phyloP scores from a whole-genome alignment of 1,140 invertebrate species.

The Cephus cinctus region DNA sequence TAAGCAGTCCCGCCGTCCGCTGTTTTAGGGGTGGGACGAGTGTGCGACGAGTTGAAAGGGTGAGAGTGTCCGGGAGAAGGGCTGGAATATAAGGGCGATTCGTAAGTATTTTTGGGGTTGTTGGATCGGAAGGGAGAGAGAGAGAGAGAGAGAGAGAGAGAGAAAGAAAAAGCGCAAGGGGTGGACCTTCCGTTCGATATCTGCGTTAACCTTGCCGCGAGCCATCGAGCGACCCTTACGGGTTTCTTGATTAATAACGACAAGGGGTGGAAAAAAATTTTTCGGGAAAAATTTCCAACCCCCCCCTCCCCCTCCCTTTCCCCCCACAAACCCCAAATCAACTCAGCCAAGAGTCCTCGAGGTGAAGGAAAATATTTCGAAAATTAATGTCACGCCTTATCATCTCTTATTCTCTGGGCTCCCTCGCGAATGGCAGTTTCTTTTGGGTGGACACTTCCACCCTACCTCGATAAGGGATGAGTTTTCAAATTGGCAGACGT shows the following conservation, averaged over 20 bases:
- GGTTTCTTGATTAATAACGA: not conserved
- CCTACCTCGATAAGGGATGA: too few relatives aligned
- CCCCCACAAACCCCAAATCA: slow-evolving; percentile 15
- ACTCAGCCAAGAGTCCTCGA: slow-evolving; percentile 30
- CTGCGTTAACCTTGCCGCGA: slow-evolving; percentile 28
- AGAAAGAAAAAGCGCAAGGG: slow-evolving; percentile 13
- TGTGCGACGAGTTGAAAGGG: too few relatives aligned
- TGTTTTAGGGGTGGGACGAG: too few relatives aligned
- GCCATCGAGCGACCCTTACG: not conserved
- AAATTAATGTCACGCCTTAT: too few relatives aligned
- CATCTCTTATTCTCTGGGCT: too few relatives aligned
- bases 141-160: slow-evolving; percentile 12
- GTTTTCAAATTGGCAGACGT: too few relatives aligned
- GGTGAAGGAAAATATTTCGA: too few relatives aligned
- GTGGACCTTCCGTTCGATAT: slow-evolving; percentile 21
- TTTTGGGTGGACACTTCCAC: not conserved
- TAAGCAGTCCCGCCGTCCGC: slow-evolving; percentile 22
- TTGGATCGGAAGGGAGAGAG: slow-evolving; percentile 25
- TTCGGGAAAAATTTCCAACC: not conserved
- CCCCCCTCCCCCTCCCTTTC: not conserved
- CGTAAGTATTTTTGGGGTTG: slow-evolving; percentile 6
- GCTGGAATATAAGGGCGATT: not conserved
- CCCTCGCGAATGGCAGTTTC: not conserved
- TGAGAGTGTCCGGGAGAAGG: too few relatives aligned
- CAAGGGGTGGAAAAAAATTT: not conserved